A percentile compares a stretch with the other conserved stretches of the same genome.
These are phyloP conservation scores for Brachypodius melanocephalos DNA, from an alignment of 2,113 vertebrate species.

Conservation along the genomic window DNA sequence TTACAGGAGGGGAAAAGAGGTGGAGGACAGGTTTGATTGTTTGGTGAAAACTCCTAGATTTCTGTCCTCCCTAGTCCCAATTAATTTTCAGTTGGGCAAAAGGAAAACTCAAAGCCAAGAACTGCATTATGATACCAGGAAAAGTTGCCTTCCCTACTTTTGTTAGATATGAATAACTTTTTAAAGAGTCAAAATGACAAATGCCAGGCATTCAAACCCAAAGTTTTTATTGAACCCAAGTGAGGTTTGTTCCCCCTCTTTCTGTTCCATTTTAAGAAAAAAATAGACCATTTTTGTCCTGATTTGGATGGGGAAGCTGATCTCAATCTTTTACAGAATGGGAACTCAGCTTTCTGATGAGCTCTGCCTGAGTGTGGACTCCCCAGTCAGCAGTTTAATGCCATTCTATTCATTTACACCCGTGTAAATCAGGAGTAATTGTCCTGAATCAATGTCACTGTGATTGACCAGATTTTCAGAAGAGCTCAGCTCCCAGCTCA, in stretches of 20 bases:
- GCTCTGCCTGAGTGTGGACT: slow-evolving; percentile 49
- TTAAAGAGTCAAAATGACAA: slow-evolving; percentile 26
- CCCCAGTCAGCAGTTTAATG: slow-evolving; percentile 63
- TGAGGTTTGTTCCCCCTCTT: background rate
- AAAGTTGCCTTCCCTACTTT: slow-evolving; percentile 1
- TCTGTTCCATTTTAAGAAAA: slow-evolving; percentile 62
- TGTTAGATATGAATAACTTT: background rate
- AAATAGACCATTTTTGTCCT: slow-evolving; percentile 53
- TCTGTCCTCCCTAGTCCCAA: background rate
- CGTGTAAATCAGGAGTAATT: slow-evolving; percentile 66
- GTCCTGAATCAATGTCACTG: slow-evolving; percentile 61
- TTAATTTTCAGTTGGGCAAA: background rate
- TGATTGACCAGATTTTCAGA: slow-evolving; percentile 57
- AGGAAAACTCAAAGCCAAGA: background rate
- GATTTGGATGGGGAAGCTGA: slow-evolving; percentile 64
- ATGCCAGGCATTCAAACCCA: slow-evolving; percentile 8
- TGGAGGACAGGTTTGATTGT: background rate
- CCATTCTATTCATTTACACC: slow-evolving; percentile 62
- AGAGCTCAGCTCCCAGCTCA: slow-evolving; percentile 45
- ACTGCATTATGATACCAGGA: background rate
- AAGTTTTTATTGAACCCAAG: slow-evolving; percentile 52
- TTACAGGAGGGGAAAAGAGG: background rate
- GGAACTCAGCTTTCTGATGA: slow-evolving; percentile 57
- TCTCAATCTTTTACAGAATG: slow-evolving; percentile 57
- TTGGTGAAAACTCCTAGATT: background rate